Evolutionary conservation across 2,888 invertebrate genomes (phyloP), one percentile per base, ranked within the genome.

Genomic region (Hypselothyrea guttata): DNA sequence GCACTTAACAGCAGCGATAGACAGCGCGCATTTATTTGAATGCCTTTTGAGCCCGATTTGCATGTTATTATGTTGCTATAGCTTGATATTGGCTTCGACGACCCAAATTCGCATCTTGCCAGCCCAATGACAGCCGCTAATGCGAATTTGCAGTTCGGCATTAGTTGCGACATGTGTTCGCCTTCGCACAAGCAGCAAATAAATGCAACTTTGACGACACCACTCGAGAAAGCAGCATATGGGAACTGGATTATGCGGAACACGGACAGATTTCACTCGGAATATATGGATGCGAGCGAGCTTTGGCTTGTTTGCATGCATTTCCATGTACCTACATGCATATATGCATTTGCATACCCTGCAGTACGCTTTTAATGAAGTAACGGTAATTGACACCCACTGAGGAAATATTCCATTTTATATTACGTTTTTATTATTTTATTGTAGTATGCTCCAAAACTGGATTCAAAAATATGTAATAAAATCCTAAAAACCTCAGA

Each of bases 191-290:
- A 34, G 54, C 61, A 68, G 70, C 64, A 79, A 75, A 79, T 79
- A 81, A 75, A 75, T 67, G 60, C 64, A 75, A 79, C 74, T 75
- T 79, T 79, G 52, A 52, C 49, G 9, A 58, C 22, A 22, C 22
- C 5, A 67, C 44, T 55, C n/a, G n/a, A n/a, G n/a, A 42, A 47
- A 40, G 47, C 67, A 52, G 68, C 68, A 68, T 56, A 71, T 67
- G 63, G 56, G n/a, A 54, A 63, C 53, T 54, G 77, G 81, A 75
- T 75, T 75, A 79, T 73, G 58, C 64, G 44, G 5, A 70, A 51
- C 48, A 55, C 45, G 46, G 38, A 47, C 44, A 63, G 37, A 11
- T 11, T 18, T 18, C 13, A 35, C 22, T 22, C n/a, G n/a, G n/a
- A n/a, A 22, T 22, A 22, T 5, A 22, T 22, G 22, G 2, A 5